Evolutionary conservation across 2,797 vertebrate species (phyloP), one percentile per base, ranked within the genome.

Genomic region (Bradypodion ventrale): DNA sequence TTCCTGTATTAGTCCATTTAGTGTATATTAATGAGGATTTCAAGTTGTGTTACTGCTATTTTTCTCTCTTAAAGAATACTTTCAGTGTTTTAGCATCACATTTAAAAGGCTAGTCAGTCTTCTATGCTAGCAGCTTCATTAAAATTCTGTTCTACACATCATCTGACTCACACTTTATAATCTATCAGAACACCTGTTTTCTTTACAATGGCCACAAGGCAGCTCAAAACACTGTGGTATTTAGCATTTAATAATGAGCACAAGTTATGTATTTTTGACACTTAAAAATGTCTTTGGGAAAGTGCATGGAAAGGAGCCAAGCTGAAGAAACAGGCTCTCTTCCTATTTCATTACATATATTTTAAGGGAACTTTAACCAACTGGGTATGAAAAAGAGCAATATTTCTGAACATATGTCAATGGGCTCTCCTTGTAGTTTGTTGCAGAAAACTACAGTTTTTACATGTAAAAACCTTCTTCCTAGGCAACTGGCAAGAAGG

Each of bases 121-220:
- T 90, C 91, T 96, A 92, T 92, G 90, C 91, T 93, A 49, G 75
- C 93, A 93, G 93, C 88, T 94, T 96, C 95, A 96, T 96, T 97
- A 96, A 95, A 95, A 97, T 97, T 96, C 96, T 95, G 93, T 93
- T 95, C 95, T 89, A 89, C 95, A 94, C 94, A 92, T 96, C 96
- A 95, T 96, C 95, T 95, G 95, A 96, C 95, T 97, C 95, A 95
- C 95, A 95, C 95, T 96, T 96, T 95, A 96, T 96, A 96, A 97
- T 96, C 96, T 97, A 96, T 96, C 95, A 94, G 96, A 96, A 97
- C 96, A 97, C 96, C 96, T 97, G 96, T 97, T 97, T 97, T 96
- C 96, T 95, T 96, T 96, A 96, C 96, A 97, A 96, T 97, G 95
- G 96, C 96, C 96, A 97, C 95, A 93, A 97, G 96, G 96, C 96